Base-by-base conservation (phyloP, 1,140 invertebrate species). In the Euura lappo region DNA sequence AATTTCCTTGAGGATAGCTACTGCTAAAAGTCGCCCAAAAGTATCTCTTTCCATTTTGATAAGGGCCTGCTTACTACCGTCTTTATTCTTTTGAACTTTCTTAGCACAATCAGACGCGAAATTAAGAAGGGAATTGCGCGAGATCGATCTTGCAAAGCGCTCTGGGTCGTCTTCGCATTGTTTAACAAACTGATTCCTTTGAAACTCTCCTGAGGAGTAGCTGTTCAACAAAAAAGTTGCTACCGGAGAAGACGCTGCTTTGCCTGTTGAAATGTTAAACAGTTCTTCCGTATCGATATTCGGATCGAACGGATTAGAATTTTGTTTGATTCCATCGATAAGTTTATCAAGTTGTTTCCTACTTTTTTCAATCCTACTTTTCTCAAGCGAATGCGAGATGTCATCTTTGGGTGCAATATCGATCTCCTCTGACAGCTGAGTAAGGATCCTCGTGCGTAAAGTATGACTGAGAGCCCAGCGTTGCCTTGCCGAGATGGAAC, bases 401-500 rank as follows among this genome's bases (percentile, higher is more conserved):
- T n/a, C n/a, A n/a, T n/a, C n/a, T n/a, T n/a, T n/a, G n/a, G n/a
- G n/a, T n/a, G n/a, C n/a, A 67, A 43, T 67, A 6, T 67, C 44
- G 11, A 67, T 8, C 11, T 67, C 66, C 44, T 67, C 44, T 5
- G 44, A n/a, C n/a, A n/a, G n/a, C n/a, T n/a, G n/a, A n/a, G n/a
- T n/a, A n/a, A n/a, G n/a, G n/a, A n/a, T n/a, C n/a, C n/a, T n/a
- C n/a, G n/a, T n/a, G n/a, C n/a, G n/a, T n/a, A n/a, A n/a, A n/a
- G n/a, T n/a, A n/a, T 43, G 44, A 67, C 42, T 67, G 28, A 10
- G n/a, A n/a, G n/a, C n/a, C n/a, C n/a, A n/a, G n/a, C n/a, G n/a
- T n/a, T n/a, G n/a, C 71, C 81, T 45, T 70, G 80, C 80, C 69
- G 78, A 71, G 64, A 84, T 83, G 45, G 80, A 83, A 45, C 66